These are phyloP conservation scores for Thysanoteuthis rhombus DNA, from an alignment of 2,888 invertebrate species.

Conservation along the genomic window DNA sequence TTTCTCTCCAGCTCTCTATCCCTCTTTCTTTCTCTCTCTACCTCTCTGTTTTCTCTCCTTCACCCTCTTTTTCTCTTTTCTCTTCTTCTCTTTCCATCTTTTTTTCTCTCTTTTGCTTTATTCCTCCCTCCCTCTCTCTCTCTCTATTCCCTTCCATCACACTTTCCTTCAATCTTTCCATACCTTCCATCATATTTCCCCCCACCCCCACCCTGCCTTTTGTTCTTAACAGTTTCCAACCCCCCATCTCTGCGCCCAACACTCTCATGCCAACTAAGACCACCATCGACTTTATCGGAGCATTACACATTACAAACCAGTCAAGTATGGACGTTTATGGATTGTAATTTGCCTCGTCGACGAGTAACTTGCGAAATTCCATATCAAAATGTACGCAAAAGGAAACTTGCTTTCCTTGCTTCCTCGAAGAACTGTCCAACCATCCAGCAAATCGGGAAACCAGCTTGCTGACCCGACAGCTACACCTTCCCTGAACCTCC, in stretches of 20 bases:
- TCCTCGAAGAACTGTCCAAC: not conserved
- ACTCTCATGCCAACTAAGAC: not conserved
- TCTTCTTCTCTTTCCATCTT: not conserved
- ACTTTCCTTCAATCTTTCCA: not conserved
- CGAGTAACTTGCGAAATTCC: not conserved
- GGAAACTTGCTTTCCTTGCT: not conserved
- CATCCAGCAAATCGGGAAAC: not conserved
- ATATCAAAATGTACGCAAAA: not conserved
- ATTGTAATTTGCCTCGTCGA: not conserved
- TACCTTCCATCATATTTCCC: not conserved
- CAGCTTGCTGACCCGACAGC: not conserved
- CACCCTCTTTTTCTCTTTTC: not conserved
- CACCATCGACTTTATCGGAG: not conserved
- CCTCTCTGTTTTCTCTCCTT: not conserved
- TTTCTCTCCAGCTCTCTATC: not conserved
- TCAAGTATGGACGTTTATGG: constrained; percentile 12
- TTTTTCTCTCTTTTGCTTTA: not conserved
- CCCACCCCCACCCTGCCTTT: not conserved
- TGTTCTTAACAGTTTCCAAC: too few relatives aligned
- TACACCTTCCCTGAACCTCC: not conserved
- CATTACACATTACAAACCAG: not conserved
- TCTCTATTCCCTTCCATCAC: not conserved
- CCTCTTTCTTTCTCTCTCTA: not conserved
- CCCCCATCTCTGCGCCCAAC: too few relatives aligned
- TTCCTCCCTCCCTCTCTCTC: not conserved